A percentile compares a stretch with the other conserved stretches of the same genome.
Evolutionary conservation across 2,113 vertebrate species (phyloP).

Genomic region (Gorsachius goisagi): DNA sequence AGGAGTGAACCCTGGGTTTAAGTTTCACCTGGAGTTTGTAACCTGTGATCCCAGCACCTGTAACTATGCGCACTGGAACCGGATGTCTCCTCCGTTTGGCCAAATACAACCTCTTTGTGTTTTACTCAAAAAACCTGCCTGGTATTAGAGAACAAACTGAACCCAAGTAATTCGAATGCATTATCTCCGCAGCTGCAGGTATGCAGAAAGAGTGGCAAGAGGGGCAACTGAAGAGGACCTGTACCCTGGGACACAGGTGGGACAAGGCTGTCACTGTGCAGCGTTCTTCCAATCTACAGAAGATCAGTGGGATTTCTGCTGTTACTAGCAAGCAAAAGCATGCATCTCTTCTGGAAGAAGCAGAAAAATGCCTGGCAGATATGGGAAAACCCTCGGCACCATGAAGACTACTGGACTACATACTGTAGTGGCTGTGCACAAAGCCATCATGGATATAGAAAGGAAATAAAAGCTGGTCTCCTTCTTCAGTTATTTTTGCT

Average conservation of each 20-base stretch:
- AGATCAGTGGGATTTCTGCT: background rate
- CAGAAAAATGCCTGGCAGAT: background rate
- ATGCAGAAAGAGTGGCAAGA: background rate
- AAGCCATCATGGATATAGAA: background rate
- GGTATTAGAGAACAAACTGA: background rate
- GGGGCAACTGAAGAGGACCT: background rate
- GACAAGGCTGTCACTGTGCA: background rate
- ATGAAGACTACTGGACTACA: background rate
- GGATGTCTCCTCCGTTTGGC: background rate
- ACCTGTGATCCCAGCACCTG: background rate
- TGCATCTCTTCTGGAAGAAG: background rate
- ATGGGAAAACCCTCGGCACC: background rate
- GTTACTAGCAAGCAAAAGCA: accelerated
- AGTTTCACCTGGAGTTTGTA: background rate
- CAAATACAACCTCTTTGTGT: background rate
- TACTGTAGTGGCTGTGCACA: accelerated
- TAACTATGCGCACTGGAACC: background rate
- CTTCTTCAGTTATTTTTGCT: background rate
- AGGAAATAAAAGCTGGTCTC: background rate
- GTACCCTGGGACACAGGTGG: background rate
- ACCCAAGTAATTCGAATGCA: background rate
- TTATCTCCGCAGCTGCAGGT: background rate
- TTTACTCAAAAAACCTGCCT: background rate
- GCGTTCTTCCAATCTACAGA: background rate
- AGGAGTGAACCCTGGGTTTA: background rate